Percentiles rank a stretch among this genome's conserved stretches.
phyloP scores from a whole-genome alignment of 2,888 invertebrate species.

The Caenorhabditis sp. region DNA sequence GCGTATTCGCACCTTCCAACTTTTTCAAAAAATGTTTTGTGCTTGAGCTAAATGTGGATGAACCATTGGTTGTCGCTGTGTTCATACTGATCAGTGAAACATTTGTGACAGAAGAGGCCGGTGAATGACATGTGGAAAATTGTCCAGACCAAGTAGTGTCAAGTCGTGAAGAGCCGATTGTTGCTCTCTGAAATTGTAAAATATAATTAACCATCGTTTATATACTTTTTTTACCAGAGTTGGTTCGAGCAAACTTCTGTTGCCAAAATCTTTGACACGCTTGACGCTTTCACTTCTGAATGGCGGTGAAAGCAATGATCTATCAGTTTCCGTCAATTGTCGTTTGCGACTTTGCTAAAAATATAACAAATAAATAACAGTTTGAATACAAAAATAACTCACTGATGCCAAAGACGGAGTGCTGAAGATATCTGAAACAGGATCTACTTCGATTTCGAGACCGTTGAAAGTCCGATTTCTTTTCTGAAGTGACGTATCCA shows the following conservation, averaged over 20 bases:
- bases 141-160: slow-evolving; percentile 36
- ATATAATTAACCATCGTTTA: neutral
- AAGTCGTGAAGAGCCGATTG: neutral
- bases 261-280: slow-evolving; percentile 13
- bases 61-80: slow-evolving; percentile 14
- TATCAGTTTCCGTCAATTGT: slow-evolving; percentile 35
- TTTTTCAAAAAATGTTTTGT: slow-evolving; percentile 29
- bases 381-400: slow-evolving; percentile 2
- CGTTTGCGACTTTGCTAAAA: slow-evolving; percentile 30
- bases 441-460: slow-evolving; percentile 23
- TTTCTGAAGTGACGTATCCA: slow-evolving; percentile 2
- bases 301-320: slow-evolving; percentile 11
- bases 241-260: slow-evolving; percentile 32
- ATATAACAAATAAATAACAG: neutral
- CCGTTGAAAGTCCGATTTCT: slow-evolving; percentile 5
- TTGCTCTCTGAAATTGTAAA: neutral
- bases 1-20: slow-evolving; percentile 22
- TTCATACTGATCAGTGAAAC: slow-evolving; percentile 26
- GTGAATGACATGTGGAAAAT: slow-evolving; percentile 29
- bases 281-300: slow-evolving; percentile 28
- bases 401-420: slow-evolving; percentile 17
- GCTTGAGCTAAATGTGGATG: slow-evolving; percentile 22
- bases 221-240: slow-evolving; percentile 1
- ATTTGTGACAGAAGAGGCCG: slow-evolving; percentile 33
- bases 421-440: slow-evolving; percentile 30